Evolutionary conservation across 2,113 vertebrate species (phyloP).

Genomic region (Podocnemis expansa): DNA sequence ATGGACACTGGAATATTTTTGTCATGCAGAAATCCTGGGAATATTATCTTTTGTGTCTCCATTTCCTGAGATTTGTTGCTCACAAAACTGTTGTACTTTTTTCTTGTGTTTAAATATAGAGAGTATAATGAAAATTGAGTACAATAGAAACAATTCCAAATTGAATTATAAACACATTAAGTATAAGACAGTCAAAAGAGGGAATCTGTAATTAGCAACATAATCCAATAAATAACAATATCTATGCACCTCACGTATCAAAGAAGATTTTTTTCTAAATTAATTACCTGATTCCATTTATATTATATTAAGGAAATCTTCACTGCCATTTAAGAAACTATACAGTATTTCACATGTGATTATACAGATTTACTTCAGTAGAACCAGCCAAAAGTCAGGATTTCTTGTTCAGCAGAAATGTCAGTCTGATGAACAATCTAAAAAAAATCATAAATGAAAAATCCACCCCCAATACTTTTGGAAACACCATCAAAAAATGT

Average conservation of each 20-base stretch:
- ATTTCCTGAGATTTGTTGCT: neutral
- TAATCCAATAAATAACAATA: neutral
- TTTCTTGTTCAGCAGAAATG: neutral
- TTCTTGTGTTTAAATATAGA: neutral
- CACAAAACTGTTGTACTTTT: neutral
- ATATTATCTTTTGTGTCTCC: conserved; percentile 6
- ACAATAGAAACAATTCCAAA: neutral
- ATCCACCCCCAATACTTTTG: neutral
- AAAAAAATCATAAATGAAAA: neutral
- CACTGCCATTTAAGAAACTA: neutral
- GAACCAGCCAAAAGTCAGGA: neutral
- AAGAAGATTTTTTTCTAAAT: neutral
- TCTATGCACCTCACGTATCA: neutral
- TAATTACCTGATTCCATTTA: neutral
- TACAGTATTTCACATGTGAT: neutral
- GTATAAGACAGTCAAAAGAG: neutral
- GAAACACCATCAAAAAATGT: neutral
- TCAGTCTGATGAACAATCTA: neutral
- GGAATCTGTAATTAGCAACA: neutral
- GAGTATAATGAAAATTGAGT: neutral
- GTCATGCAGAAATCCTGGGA: conserved; percentile 29
- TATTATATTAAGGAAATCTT: neutral
- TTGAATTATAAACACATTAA: neutral
- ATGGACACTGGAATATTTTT: conserved; percentile 37
- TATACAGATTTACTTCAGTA: neutral